Percentiles rank a stretch among this genome's conserved stretches.
phyloP scores from a whole-genome alignment of 1,140 invertebrate species.

The Euwallacea fornicatus region DNA sequence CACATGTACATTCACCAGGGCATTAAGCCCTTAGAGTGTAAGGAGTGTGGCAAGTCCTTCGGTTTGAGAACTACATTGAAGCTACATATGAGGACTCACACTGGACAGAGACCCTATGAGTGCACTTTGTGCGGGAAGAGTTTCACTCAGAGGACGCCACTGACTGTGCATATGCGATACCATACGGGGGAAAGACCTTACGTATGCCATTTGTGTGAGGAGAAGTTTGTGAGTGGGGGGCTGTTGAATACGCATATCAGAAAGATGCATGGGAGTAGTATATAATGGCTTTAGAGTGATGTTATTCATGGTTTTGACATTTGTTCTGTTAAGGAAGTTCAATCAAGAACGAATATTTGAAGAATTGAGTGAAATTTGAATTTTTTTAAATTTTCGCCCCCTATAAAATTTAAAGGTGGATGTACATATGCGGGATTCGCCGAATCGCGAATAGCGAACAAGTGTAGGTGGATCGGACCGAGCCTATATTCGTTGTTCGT shows the following conservation, averaged over 20 bases:
- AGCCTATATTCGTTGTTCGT: too few species aligned
- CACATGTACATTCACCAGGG: slow-evolving; percentile 47
- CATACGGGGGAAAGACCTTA: slow-evolving; percentile 66
- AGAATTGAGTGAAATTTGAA: neutral
- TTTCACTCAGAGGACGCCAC: slow-evolving; percentile 52
- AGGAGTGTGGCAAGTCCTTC: slow-evolving; percentile 44
- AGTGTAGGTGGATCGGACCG: too few species aligned
- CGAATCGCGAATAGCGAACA: too few species aligned
- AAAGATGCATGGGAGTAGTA: slow-evolving; percentile 38
- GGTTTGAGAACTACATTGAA: slow-evolving; percentile 53
- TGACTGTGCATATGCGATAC: slow-evolving; percentile 53
- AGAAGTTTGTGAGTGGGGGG: slow-evolving; percentile 66
- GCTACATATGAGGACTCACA: slow-evolving; percentile 75
- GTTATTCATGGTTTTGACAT: neutral
- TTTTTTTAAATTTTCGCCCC: neutral
- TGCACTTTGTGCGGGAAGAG: slow-evolving; percentile 68
- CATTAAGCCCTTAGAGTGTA: slow-evolving; percentile 48
- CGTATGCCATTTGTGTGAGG: slow-evolving; percentile 63
- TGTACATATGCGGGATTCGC: too few species aligned
- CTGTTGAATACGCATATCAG: slow-evolving; percentile 40
- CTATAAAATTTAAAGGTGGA: neutral
- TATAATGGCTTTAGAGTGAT: neutral
- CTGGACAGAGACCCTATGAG: slow-evolving; percentile 73
- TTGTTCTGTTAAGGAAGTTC: neutral
- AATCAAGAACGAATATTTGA: neutral